Conservation (phyloP, 2,888 invertebrate genomes). For the Tiphia femorata region DNA sequence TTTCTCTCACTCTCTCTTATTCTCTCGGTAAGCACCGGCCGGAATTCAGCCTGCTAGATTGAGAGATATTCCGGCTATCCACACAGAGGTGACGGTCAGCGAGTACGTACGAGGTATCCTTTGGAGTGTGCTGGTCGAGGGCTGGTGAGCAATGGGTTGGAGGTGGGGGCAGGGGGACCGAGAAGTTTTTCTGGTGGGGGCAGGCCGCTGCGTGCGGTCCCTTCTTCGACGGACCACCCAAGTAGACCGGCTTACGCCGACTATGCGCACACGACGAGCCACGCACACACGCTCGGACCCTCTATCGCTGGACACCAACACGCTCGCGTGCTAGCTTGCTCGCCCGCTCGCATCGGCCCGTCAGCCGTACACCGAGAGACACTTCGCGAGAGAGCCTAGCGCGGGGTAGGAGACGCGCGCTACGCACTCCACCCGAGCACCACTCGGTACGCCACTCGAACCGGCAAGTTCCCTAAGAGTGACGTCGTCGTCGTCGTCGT, state of each 20-base stretch:
- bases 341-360: slow-evolving; percentile 38
- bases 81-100: slow-evolving; percentile 38
- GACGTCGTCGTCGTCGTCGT: neutral
- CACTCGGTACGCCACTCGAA: too few species aligned
- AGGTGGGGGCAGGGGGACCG: slow-evolving; percentile 30
- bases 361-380: neutral
- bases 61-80: slow-evolving; percentile 65
- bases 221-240: slow-evolving; percentile 68
- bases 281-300: slow-evolving; percentile 4
- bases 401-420: too few species aligned
- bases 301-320: slow-evolving; percentile 5
- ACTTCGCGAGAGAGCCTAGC: slow-evolving; percentile 10
- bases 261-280: slow-evolving; percentile 32
- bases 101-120: slow-evolving; percentile 38
- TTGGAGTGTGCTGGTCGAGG: slow-evolving; percentile 22
- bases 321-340: slow-evolving; percentile 11
- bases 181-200: slow-evolving; percentile 65
- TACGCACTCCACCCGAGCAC: too few species aligned
- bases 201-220: slow-evolving; percentile 68
- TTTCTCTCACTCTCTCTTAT: slow-evolving; percentile 11
- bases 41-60: slow-evolving; percentile 66
- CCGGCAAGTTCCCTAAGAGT: too few species aligned
- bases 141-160: slow-evolving; percentile 34
- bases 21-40: slow-evolving; percentile 51
- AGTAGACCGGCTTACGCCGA: slow-evolving; percentile 64